Evolutionary conservation across 2,113 vertebrate genomes (phyloP).

Genomic region (Gyps fulvus): DNA sequence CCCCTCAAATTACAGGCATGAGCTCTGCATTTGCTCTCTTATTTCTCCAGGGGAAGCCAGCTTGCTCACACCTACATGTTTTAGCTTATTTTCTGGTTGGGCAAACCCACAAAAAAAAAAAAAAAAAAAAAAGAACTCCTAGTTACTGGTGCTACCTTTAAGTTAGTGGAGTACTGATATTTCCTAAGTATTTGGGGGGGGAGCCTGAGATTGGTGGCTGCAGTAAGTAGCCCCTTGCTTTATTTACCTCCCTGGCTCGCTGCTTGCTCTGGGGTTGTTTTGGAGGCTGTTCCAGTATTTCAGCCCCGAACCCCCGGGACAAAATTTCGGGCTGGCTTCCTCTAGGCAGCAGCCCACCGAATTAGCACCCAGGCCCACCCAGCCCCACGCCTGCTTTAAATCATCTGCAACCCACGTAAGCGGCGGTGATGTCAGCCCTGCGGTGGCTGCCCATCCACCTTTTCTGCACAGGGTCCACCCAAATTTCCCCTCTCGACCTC

Average conservation of each 20-base stretch:
- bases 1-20: background rate
- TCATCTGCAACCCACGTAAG: background rate
- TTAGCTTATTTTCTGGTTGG: background rate
- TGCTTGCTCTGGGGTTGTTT: background rate
- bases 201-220: background rate
- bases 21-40: background rate
- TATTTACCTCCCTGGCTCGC: background rate
- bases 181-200: background rate
- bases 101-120: background rate
- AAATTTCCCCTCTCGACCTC: background rate
- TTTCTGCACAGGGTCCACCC: background rate
- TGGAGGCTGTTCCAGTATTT: background rate
- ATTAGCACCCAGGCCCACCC: background rate
- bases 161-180: too few relatives aligned
- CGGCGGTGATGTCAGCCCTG: background rate
- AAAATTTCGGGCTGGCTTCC: background rate
- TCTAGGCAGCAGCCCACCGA: background rate
- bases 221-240: background rate
- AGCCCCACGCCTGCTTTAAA: background rate
- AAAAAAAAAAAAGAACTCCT: background rate
- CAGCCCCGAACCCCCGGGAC: fast-evolving
- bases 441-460: background rate
- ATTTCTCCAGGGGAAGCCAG: background rate
- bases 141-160: fast-evolving
- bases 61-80: background rate